Conservation (phyloP, 2,797 vertebrate genomes). For the Xiphorhynchus erythropygius region DNA sequence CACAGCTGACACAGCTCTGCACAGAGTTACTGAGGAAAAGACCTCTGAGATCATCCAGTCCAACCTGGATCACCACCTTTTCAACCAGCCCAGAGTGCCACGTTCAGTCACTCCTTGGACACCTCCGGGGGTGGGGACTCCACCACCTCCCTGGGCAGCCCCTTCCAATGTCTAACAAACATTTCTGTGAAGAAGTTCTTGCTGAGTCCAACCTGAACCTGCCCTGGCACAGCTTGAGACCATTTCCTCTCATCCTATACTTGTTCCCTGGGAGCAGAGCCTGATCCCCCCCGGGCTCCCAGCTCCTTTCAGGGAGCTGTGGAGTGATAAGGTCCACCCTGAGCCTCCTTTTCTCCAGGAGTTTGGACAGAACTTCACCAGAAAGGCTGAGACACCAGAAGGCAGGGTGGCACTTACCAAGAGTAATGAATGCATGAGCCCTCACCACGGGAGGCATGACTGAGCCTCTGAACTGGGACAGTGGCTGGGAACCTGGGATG, state of each 20-base stretch:
- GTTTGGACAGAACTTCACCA: background rate
- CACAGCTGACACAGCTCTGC: background rate
- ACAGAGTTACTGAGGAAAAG: background rate
- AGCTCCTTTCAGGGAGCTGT: background rate
- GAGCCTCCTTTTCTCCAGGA: background rate
- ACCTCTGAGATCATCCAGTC: background rate
- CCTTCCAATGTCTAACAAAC: background rate
- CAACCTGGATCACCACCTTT: background rate
- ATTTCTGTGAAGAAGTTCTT: background rate
- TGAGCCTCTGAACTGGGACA: conserved; percentile 84
- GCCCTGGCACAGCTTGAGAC: background rate
- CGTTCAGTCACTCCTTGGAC: background rate
- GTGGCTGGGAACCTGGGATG: conserved; percentile 70
- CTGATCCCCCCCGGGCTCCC: background rate
- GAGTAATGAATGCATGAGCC: conserved; percentile 90
- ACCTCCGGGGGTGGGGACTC: background rate
- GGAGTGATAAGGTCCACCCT: background rate
- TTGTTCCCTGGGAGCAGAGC: background rate
- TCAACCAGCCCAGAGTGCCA: background rate
- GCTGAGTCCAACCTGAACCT: background rate
- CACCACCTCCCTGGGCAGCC: background rate
- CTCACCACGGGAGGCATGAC: conserved; percentile 83
- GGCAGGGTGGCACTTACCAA: conserved; percentile 77
- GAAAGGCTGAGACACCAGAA: background rate
- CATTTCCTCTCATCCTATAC: background rate